Percentiles rank a stretch among this genome's conserved stretches.
Evolutionary conservation across 1,140 invertebrate genomes (phyloP).

Genomic region (Heliconius hewitsoni): DNA sequence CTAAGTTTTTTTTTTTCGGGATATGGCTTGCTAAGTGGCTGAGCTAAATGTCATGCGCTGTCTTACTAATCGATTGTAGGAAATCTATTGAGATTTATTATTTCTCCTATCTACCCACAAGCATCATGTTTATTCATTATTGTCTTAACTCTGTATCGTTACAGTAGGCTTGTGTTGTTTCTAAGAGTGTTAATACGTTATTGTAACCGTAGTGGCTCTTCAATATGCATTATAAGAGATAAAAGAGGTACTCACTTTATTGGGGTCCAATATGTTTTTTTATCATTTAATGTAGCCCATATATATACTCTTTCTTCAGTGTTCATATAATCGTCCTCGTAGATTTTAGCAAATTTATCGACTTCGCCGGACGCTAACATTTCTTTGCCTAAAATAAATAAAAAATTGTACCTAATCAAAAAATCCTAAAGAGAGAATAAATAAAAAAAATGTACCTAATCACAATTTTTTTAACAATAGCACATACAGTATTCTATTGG

Average conservation of each 20-base stretch:
- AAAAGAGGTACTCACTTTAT: conserved; percentile 41
- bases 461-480: background rate
- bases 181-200: too few species aligned
- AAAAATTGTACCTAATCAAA: conserved; percentile 29
- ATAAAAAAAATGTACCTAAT: conserved; percentile 29
- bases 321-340: conserved; percentile 13
- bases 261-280: conserved; percentile 43
- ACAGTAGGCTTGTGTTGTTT: too few species aligned
- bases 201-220: too few species aligned
- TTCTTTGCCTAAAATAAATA: conserved; percentile 37
- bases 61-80: too few species aligned
- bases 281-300: conserved; percentile 43
- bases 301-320: conserved; percentile 25
- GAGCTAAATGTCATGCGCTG: too few species aligned
- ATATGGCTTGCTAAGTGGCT: too few species aligned
- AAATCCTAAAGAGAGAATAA: too few species aligned
- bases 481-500: background rate
- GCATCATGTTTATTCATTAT: too few species aligned
- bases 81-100: too few species aligned
- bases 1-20: too few species aligned
- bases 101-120: too few species aligned
- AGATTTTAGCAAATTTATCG: conserved; percentile 38
- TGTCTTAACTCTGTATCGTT: too few species aligned
- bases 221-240: background rate
- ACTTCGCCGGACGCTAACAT: conserved; percentile 34